phyloP scores from a whole-genome alignment of 2,888 invertebrate species.

The Acanthosepion pharaonis region DNA sequence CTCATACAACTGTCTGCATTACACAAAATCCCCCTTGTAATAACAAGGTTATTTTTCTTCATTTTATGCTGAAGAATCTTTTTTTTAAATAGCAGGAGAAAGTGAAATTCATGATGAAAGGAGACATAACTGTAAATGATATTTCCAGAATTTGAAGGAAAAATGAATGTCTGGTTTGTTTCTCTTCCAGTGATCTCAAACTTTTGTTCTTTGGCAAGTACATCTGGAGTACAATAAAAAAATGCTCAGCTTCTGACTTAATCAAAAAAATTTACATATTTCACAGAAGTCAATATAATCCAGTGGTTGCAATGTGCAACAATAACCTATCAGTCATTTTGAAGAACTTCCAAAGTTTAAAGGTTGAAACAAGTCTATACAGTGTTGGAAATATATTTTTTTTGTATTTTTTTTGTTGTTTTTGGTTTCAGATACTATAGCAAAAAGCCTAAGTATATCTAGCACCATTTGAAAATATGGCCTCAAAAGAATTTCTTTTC shows the following conservation, averaged over 20 bases:
- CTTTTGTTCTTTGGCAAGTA: slow-evolving; percentile 22
- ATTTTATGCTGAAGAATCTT: neutral
- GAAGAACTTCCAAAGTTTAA: slow-evolving; percentile 23
- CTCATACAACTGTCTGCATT: slow-evolving; percentile 44
- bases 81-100: slow-evolving; percentile 33
- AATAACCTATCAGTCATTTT: slow-evolving; percentile 6
- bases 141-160: slow-evolving; percentile 37
- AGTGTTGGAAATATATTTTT: slow-evolving; percentile 33
- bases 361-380: slow-evolving; percentile 12
- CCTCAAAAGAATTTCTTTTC: neutral
- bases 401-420: neutral
- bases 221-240: neutral
- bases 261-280: slow-evolving; percentile 18
- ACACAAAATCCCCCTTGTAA: slow-evolving; percentile 23
- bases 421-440: slow-evolving; percentile 21
- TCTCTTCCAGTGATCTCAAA: neutral
- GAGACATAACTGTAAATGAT: slow-evolving; percentile 45
- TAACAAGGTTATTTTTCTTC: neutral
- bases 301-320: slow-evolving; percentile 33
- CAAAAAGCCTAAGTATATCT: slow-evolving; percentile 45
- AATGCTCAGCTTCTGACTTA: neutral
- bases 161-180: neutral
- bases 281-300: neutral
- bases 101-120: slow-evolving; percentile 36
- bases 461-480: slow-evolving; percentile 44